phyloP scores from a whole-genome alignment of 1,140 invertebrate genomes.

The Dolichoris vasculosae region DNA sequence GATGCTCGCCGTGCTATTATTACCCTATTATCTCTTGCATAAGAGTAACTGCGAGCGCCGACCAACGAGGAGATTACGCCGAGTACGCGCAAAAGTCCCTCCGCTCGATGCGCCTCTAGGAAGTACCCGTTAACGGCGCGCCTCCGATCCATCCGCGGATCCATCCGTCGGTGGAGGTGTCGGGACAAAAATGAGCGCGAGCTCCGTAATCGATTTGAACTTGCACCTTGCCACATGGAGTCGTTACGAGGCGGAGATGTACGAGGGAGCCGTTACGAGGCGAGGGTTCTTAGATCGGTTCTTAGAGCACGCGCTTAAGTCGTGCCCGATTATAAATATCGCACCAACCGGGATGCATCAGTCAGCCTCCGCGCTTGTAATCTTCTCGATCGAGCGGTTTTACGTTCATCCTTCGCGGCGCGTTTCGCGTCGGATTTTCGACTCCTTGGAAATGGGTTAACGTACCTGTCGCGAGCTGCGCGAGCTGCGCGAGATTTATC shows the following conservation, averaged over 20 bases:
- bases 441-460: background rate
- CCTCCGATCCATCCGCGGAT: background rate
- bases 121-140: background rate
- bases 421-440: too few species aligned
- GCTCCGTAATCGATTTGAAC: slow-evolving; percentile 60
- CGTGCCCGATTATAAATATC: slow-evolving; percentile 34
- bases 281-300: too few species aligned
- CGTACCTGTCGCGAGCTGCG: too few species aligned
- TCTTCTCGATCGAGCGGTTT: background rate
- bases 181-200: slow-evolving; percentile 22
- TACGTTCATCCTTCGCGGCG: background rate
- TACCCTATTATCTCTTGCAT: slow-evolving; percentile 70
- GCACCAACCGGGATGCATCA: background rate
- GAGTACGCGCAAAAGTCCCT: background rate
- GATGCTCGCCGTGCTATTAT: slow-evolving; percentile 61
- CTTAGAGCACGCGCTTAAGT: background rate
- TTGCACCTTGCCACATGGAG: slow-evolving; percentile 57
- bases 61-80: slow-evolving; percentile 15
- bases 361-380: background rate
- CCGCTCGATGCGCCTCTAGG: background rate
- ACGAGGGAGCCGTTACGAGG: background rate
- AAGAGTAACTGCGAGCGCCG: slow-evolving; percentile 62
- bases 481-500: background rate
- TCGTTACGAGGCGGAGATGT: slow-evolving; percentile 32
- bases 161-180: slow-evolving; percentile 9